Conservation (phyloP, 2,113 vertebrate species). For the Petrocephalus microphthalmus region DNA sequence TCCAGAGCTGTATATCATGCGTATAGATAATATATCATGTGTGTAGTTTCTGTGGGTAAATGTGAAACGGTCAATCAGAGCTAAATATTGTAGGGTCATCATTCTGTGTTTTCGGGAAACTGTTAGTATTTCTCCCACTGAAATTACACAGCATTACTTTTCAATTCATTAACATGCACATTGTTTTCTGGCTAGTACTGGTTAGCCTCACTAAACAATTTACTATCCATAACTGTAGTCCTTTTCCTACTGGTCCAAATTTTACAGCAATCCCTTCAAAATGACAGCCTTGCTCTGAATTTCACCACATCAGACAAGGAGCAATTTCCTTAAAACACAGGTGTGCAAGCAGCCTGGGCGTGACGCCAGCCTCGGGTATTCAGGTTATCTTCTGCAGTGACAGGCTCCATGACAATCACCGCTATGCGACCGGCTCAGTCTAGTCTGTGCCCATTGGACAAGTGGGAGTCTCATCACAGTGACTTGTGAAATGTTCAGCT, state of each 20-base stretch:
- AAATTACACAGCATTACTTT: neutral
- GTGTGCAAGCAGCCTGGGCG: neutral
- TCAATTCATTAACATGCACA: neutral
- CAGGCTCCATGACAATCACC: constrained; percentile 56
- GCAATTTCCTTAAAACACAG: constrained; percentile 29
- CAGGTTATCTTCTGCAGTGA: constrained; percentile 67
- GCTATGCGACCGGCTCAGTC: neutral
- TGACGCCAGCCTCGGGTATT: constrained; percentile 46
- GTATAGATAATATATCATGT: no score
- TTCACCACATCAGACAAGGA: neutral
- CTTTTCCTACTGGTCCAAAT: neutral
- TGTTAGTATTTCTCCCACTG: neutral
- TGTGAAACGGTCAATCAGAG: neutral
- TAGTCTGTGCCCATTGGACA: neutral
- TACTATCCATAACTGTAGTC: neutral
- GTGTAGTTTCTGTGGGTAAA: no score
- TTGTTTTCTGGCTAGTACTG: neutral
- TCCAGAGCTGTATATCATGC: no score
- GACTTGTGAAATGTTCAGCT: neutral
- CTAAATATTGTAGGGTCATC: neutral
- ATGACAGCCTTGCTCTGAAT: neutral
- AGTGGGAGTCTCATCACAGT: neutral
- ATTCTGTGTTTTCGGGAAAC: neutral
- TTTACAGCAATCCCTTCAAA: neutral
- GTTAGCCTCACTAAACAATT: neutral